These are phyloP conservation scores for Bettongia penicillata DNA, from an alignment of 2,113 vertebrate species.

Conservation along the genomic window DNA sequence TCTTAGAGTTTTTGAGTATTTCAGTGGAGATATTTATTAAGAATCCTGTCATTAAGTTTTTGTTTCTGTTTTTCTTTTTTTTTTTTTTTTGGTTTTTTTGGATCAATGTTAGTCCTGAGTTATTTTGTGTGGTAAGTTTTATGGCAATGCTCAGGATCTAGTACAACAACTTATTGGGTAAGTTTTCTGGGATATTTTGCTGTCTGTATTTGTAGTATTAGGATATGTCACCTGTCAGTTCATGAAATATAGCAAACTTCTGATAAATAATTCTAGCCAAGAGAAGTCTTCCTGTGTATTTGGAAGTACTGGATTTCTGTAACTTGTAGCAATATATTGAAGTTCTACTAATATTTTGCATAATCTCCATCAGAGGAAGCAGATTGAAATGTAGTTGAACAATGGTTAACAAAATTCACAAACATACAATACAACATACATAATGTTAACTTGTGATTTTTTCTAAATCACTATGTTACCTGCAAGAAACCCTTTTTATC, in stretches of 20 bases:
- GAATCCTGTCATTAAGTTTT: not conserved
- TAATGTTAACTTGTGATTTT: not conserved
- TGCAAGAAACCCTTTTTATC: not conserved
- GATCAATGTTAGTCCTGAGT: not conserved
- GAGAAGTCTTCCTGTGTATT: not conserved
- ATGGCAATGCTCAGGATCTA: not conserved
- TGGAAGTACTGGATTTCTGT: not conserved
- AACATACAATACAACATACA: not conserved
- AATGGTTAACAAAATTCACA: not conserved
- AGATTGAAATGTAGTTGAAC: not conserved
- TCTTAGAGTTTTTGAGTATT: not conserved
- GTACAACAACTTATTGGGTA: not conserved
- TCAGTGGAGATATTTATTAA: not conserved
- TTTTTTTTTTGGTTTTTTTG: no score
- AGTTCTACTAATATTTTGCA: not conserved
- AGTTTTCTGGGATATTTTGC: not conserved
- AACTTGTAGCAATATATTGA: not conserved
- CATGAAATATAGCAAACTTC: not conserved
- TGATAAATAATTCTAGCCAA: not conserved
- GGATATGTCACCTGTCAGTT: not conserved
- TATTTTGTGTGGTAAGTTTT: not conserved
- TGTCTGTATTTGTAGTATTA: not conserved
- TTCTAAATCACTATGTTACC: not conserved
- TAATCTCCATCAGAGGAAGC: not conserved
- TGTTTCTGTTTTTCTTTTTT: not conserved